These are phyloP conservation scores for Pterocles orientalis DNA, from an alignment of 2,113 vertebrate genomes.

Conservation along the genomic window DNA sequence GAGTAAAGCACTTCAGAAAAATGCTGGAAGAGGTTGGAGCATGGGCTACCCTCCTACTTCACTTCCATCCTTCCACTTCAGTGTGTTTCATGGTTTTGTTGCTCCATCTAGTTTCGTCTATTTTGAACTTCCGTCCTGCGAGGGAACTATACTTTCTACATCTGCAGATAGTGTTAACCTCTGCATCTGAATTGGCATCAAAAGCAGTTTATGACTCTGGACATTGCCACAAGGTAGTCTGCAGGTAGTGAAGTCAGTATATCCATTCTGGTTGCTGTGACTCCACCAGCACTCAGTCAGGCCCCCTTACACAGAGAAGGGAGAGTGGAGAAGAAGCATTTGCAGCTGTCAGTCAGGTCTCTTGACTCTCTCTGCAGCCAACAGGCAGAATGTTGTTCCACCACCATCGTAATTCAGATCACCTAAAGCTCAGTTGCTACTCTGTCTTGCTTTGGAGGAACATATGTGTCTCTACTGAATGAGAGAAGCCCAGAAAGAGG, in stretches of 20 bases:
- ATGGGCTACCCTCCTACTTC: background rate
- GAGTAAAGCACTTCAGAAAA: background rate
- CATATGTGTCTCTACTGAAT: background rate
- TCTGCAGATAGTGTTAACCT: background rate
- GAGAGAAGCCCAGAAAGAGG: background rate
- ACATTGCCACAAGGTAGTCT: background rate
- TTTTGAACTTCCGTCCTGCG: background rate
- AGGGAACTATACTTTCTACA: background rate
- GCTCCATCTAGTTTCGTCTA: background rate
- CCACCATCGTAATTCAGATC: background rate
- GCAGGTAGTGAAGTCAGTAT: accelerated
- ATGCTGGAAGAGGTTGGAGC: background rate
- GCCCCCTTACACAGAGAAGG: background rate
- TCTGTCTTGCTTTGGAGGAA: background rate
- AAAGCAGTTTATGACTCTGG: background rate
- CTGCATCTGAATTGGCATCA: background rate
- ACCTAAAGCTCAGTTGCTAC: background rate
- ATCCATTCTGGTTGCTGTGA: background rate
- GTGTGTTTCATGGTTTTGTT: background rate
- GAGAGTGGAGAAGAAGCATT: background rate
- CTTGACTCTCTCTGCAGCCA: background rate
- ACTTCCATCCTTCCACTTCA: background rate
- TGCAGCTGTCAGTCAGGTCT: accelerated
- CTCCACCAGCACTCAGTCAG: background rate
- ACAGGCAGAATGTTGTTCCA: background rate